Conservation (phyloP, 2,888 invertebrate genomes). For the Monoplex corrugatus region DNA sequence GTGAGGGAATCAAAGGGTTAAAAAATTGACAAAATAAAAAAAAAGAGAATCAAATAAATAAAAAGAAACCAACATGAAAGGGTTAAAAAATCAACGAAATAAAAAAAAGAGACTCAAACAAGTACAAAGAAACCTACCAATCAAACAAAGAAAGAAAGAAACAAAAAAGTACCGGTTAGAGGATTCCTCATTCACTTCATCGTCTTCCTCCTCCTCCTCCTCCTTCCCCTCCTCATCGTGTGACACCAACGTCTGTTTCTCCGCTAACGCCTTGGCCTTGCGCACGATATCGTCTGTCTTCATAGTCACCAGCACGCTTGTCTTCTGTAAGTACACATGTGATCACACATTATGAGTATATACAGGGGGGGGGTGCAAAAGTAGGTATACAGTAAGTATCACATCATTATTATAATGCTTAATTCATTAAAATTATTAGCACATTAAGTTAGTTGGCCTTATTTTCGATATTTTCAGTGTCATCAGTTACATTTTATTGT, state of each 20-base stretch:
- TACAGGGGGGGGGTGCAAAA: too few species aligned
- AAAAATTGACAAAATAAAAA: too few species aligned
- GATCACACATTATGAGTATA: neutral
- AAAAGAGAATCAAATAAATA: too few species aligned
- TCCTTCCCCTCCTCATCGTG: neutral
- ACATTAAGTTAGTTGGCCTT: too few species aligned
- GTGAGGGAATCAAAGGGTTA: too few species aligned
- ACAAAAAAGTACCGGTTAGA: neutral
- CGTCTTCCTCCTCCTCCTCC: neutral
- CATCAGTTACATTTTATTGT: too few species aligned
- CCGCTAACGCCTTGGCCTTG: constrained; percentile 71
- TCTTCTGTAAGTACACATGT: constrained; percentile 64
- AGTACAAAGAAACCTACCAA: neutral
- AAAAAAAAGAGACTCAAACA: neutral
- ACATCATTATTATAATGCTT: too few species aligned
- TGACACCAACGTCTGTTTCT: constrained; percentile 58
- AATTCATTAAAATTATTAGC: too few species aligned
- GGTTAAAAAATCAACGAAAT: neutral
- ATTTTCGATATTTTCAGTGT: too few species aligned
- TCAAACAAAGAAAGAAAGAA: neutral
- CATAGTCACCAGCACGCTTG: constrained; percentile 71
- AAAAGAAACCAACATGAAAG: neutral
- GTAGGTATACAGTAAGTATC: too few species aligned
- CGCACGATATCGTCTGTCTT: constrained; percentile 72
- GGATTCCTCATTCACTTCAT: neutral